Conservation (phyloP, 2,113 vertebrate genomes). For the Theristicus caerulescens region DNA sequence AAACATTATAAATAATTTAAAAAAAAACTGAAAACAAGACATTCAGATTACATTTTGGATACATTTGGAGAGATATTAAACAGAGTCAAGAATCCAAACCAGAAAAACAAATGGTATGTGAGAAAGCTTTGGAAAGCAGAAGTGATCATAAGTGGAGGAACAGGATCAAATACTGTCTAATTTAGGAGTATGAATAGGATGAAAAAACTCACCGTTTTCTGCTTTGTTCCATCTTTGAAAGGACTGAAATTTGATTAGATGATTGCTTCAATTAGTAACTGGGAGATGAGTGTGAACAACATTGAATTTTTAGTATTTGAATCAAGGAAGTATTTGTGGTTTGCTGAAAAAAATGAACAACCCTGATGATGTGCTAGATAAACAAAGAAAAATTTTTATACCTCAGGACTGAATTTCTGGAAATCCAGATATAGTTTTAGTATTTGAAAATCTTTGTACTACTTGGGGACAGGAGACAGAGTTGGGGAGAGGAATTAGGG, state of each 20-base stretch:
- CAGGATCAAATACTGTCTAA: constrained; percentile 15
- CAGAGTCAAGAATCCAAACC: not conserved
- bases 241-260: constrained; percentile 19
- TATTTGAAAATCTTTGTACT: not conserved
- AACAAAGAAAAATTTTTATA: constrained; percentile 62
- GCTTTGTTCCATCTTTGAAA: constrained; percentile 28
- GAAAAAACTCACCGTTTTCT: not conserved
- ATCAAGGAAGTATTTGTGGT: constrained; percentile 24
- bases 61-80: not conserved
- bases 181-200: constrained; percentile 43
- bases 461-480: not conserved
- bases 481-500: not conserved
- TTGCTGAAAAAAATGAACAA: not conserved
- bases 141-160: not conserved
- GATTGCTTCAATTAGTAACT: constrained; percentile 14
- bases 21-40: not conserved
- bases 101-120: constrained; percentile 34
- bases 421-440: not conserved
- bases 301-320: constrained; percentile 44
- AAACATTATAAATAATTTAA: not conserved
- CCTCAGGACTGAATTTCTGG: constrained; percentile 51
- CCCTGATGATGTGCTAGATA: constrained; percentile 55
- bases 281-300: not conserved
- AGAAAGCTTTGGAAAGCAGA: constrained; percentile 57
- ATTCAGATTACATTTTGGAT: constrained; percentile 28